These are phyloP conservation scores for Carposina sasakii DNA, from an alignment of 1,140 invertebrate genomes.

Conservation along the genomic window DNA sequence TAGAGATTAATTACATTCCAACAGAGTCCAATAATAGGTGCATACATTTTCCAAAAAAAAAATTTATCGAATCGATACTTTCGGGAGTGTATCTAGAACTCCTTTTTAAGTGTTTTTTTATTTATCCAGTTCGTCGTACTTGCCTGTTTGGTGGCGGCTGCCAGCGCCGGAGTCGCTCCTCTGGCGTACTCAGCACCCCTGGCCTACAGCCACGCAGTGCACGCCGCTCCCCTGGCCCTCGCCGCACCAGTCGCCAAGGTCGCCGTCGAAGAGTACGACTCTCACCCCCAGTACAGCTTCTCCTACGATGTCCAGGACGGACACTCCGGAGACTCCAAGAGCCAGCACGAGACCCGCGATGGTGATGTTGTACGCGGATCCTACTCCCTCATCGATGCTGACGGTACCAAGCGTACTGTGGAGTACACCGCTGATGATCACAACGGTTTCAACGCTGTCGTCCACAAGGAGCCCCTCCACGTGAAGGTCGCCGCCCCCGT, in stretches of 20 bases:
- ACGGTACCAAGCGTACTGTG: constrained; percentile 78
- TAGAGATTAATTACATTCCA: too few relatives aligned
- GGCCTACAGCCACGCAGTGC: constrained; percentile 20
- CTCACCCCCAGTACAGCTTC: constrained; percentile 76
- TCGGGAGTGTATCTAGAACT: too few relatives aligned
- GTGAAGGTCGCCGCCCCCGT: constrained; percentile 37
- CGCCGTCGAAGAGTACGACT: constrained; percentile 49
- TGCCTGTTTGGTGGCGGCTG: background rate
- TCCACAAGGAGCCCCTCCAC: too few relatives aligned
- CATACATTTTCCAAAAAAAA: too few relatives aligned
- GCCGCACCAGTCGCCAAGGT: constrained; percentile 44
- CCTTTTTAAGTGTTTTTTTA: constrained; percentile 16
- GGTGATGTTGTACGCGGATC: constrained; percentile 76
- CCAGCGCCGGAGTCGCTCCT: constrained; percentile 8
- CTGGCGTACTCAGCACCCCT: constrained; percentile 37
- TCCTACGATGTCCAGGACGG: constrained; percentile 77
- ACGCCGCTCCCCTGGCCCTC: constrained; percentile 35
- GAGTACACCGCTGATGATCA: constrained; percentile 76
- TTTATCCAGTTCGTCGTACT: constrained; percentile 46
- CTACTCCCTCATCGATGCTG: constrained; percentile 78
- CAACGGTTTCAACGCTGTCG: constrained; percentile 73
- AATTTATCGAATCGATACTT: too few relatives aligned
- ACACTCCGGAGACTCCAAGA: constrained; percentile 79
- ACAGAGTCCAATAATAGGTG: too few relatives aligned
- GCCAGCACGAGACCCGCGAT: constrained; percentile 76